Evolutionary conservation across 1,140 invertebrate genomes (phyloP).

Genomic region (Harlomillsia oculata): DNA sequence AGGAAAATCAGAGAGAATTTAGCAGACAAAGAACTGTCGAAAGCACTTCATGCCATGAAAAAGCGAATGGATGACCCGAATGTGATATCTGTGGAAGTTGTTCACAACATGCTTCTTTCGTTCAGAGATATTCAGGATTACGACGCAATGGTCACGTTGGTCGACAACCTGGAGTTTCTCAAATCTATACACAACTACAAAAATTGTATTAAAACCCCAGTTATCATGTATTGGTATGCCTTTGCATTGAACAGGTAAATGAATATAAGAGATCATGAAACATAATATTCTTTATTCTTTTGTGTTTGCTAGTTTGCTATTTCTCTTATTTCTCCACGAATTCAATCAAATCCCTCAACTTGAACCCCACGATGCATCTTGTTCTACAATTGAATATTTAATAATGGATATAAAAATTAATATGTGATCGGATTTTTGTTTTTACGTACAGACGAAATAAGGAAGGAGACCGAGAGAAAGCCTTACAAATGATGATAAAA

Average conservation of each 20-base stretch:
- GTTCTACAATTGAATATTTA: too few relatives aligned
- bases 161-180: slow-evolving; percentile 66
- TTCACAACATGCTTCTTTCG: slow-evolving; percentile 83
- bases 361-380: too few relatives aligned
- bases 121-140: slow-evolving; percentile 93
- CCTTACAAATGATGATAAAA: slow-evolving; percentile 79
- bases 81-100: slow-evolving; percentile 86
- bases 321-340: not conserved
- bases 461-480: slow-evolving; percentile 87
- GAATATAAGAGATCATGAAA: too few relatives aligned
- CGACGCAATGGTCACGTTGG: slow-evolving; percentile 93
- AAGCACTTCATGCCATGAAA: slow-evolving; percentile 78
- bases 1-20: slow-evolving; percentile 82
- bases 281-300: not conserved
- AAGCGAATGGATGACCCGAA: slow-evolving; percentile 92
- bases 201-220: slow-evolving; percentile 76
- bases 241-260: slow-evolving; percentile 87
- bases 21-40: slow-evolving; percentile 73
- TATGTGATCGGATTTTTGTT: too few relatives aligned
- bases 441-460: slow-evolving; percentile 62
- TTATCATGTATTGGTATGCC: slow-evolving; percentile 86
- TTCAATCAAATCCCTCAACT: too few relatives aligned
- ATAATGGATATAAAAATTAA: too few relatives aligned
- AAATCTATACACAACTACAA: slow-evolving; percentile 83
- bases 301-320: not conserved